phyloP scores from a whole-genome alignment of 1,140 invertebrate species.

The Oncopeltus fasciatus region DNA sequence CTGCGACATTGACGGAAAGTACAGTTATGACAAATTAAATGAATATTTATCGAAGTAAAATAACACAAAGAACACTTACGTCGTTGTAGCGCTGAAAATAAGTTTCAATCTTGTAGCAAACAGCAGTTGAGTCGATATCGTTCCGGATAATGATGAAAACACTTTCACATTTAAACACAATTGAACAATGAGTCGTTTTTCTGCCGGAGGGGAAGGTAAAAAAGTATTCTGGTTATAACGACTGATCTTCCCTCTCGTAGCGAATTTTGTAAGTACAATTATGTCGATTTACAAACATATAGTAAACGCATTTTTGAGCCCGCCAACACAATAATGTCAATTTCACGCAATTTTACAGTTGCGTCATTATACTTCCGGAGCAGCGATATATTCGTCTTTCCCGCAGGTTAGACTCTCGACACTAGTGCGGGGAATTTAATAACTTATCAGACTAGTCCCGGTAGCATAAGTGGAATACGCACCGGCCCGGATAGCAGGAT shows the following conservation, averaged over 20 bases:
- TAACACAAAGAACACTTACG: background rate
- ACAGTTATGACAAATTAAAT: slow-evolving; percentile 4
- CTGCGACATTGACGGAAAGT: too few relatives aligned
- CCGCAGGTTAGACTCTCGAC: too few relatives aligned
- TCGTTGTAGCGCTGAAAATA: background rate
- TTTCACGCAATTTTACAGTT: too few relatives aligned
- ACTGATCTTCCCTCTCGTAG: background rate
- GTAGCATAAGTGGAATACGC: too few relatives aligned
- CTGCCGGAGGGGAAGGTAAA: background rate
- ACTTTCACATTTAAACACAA: background rate
- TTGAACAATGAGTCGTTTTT: background rate
- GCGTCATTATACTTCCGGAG: too few relatives aligned
- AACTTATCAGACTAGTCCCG: too few relatives aligned
- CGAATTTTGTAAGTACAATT: background rate
- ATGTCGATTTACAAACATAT: background rate
- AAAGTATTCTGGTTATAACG: too few relatives aligned
- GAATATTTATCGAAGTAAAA: background rate
- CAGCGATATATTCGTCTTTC: too few relatives aligned
- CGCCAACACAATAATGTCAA: too few relatives aligned
- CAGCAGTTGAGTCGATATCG: background rate
- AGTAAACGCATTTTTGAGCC: too few relatives aligned
- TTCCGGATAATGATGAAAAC: background rate
- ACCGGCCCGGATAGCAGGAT: too few relatives aligned
- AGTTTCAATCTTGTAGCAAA: background rate
- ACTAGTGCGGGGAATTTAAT: too few relatives aligned